Conservation (phyloP, 1,140 invertebrate species). For the Mycetomoellerius zeteki region DNA sequence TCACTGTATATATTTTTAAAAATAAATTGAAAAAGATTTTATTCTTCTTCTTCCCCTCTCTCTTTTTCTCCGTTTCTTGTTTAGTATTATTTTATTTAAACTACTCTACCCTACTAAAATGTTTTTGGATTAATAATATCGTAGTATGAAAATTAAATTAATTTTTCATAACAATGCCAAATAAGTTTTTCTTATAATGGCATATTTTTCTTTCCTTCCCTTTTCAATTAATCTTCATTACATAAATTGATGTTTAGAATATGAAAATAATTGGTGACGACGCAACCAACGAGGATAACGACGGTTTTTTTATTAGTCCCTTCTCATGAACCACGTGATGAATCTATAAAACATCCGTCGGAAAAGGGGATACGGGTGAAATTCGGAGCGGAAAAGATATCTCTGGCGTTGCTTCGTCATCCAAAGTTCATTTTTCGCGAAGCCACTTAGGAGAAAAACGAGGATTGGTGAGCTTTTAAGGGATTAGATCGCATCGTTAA, state of each 20-base stretch:
- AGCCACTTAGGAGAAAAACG: conserved; percentile 49
- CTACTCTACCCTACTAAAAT: not conserved
- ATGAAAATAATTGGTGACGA: conserved; percentile 42
- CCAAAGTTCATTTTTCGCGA: conserved; percentile 76
- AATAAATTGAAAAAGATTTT: not conserved
- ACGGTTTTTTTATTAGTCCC: conserved; percentile 44
- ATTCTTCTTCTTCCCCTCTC: not conserved
- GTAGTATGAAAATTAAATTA: not conserved
- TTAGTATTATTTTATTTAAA: not conserved
- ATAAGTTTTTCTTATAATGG: not conserved
- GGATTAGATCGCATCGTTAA: conserved; percentile 41
- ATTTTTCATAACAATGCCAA: not conserved
- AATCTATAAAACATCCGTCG: conserved; percentile 76
- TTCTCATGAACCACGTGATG: conserved; percentile 65
- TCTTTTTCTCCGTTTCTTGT: not conserved
- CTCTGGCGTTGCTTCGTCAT: conserved; percentile 74
- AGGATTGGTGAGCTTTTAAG: conserved; percentile 30
- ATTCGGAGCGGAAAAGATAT: conserved; percentile 63
- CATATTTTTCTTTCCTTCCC: too few species aligned
- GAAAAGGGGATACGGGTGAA: conserved; percentile 32
- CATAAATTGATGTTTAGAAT: conserved; percentile 20
- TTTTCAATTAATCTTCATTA: conserved; percentile 48
- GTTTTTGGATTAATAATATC: not conserved
- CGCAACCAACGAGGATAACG: conserved; percentile 39
- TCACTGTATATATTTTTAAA: not conserved